phyloP scores from a whole-genome alignment of 2,797 vertebrate genomes.

The Novumbra hubbsi region DNA sequence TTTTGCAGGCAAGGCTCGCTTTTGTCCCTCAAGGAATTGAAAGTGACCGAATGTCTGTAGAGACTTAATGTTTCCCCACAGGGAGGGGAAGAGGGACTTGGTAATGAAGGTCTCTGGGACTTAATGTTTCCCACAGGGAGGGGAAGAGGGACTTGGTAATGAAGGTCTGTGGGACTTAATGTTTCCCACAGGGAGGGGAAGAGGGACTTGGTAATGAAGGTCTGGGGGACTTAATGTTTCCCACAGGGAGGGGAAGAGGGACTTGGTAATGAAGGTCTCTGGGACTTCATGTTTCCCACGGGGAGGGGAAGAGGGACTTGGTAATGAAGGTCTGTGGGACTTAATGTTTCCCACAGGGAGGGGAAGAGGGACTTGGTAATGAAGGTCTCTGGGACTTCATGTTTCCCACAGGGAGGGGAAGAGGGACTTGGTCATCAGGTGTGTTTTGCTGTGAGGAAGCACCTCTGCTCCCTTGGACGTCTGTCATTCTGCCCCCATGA shows the following conservation, averaged over 20 bases:
- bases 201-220: not conserved
- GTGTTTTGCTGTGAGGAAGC: too few relatives aligned
- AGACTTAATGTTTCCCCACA: not conserved
- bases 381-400: not conserved
- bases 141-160: not conserved
- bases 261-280: not conserved
- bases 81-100: not conserved
- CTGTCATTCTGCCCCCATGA: too few relatives aligned
- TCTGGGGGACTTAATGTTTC: not conserved
- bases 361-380: not conserved
- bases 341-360: not conserved
- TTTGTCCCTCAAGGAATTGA: not conserved
- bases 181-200: not conserved
- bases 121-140: not conserved
- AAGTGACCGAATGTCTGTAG: not conserved
- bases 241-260: not conserved
- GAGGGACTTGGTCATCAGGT: not conserved
- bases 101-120: not conserved
- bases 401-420: not conserved
- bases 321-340: not conserved
- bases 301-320: not conserved
- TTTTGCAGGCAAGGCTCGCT: not conserved
- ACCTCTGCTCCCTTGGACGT: too few relatives aligned
- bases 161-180: not conserved
- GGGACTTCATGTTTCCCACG: too few relatives aligned